These are phyloP conservation scores for Pseudomugil tenellus DNA, from an alignment of 2,797 vertebrate genomes.

Conservation along the genomic window DNA sequence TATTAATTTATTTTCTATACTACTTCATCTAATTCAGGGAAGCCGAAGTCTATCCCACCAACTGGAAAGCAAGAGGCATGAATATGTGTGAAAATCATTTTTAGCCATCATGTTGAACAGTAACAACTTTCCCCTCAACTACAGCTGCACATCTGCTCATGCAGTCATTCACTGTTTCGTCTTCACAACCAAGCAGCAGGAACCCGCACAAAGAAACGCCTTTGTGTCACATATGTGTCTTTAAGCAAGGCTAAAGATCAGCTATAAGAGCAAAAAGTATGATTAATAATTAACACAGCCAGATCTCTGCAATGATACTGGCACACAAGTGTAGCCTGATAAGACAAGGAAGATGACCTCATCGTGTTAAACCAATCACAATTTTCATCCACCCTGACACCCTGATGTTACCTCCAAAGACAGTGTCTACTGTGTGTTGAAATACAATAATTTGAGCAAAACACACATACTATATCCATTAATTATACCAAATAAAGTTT, in stretches of 20 bases:
- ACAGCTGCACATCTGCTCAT: background rate
- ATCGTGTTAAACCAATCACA: conserved; percentile 30
- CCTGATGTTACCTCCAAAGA: background rate
- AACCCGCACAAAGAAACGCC: conserved; percentile 2
- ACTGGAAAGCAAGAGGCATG: too few species aligned
- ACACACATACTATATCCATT: too few species aligned
- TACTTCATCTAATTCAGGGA: too few species aligned
- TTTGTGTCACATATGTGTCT: conserved; percentile 7
- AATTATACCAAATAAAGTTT: background rate
- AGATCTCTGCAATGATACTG: conserved; percentile 53
- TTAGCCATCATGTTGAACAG: background rate
- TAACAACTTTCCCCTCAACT: too few species aligned
- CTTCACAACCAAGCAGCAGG: background rate
- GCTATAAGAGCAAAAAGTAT: conserved; percentile 13
- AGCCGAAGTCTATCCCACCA: too few species aligned
- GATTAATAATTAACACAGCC: conserved; percentile 73
- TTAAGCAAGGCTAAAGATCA: conserved; percentile 49
- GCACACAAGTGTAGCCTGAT: conserved; percentile 31
- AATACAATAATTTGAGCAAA: background rate
- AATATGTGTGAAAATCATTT: background rate
- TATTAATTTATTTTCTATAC: too few species aligned
- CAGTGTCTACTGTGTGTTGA: background rate
- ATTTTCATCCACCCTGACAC: conserved; percentile 5
- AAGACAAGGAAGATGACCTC: conserved; percentile 52
- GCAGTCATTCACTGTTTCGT: background rate